A percentile compares a stretch with the other conserved stretches of the same genome.
Evolutionary conservation across 1,140 invertebrate genomes (phyloP).

Genomic region (Drosophila cardini): DNA sequence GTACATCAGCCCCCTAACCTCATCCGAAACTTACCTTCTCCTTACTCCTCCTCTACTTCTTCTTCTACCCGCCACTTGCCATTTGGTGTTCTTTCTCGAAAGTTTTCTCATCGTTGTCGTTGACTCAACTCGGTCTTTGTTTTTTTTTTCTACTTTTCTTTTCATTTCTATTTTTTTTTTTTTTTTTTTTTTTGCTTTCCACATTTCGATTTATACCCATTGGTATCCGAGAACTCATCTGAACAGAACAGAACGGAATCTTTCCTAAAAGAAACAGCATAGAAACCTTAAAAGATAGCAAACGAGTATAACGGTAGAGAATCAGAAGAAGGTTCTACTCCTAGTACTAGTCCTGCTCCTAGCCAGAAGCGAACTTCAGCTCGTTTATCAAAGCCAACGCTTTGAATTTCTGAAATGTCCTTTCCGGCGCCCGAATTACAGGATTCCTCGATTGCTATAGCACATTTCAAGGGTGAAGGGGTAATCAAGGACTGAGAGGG

Average conservation of each 20-base stretch:
- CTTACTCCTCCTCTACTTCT: too few relatives aligned
- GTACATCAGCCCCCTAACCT: not conserved
- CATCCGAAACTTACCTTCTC: too few relatives aligned
- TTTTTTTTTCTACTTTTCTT: too few relatives aligned
- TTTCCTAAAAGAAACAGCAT: not conserved
- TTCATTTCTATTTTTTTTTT: too few relatives aligned
- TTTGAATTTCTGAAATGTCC: constrained; percentile 79
- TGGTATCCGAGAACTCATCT: constrained; percentile 1
- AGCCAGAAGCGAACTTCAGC: constrained; percentile 47
- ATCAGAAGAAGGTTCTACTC: constrained; percentile 2
- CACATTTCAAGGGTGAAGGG: not conserved
- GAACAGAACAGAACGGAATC: not conserved
- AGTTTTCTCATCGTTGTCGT: constrained; percentile 40
- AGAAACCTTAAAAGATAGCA: constrained; percentile 11
- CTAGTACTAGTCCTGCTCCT: not conserved
- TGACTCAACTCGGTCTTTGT: constrained; percentile 35
- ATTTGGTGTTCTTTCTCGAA: constrained; percentile 38
- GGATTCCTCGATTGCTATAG: constrained; percentile 25
- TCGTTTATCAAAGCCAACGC: constrained; percentile 80
- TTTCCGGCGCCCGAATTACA: constrained; percentile 57
- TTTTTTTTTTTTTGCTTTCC: too few relatives aligned
- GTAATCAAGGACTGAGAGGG: not conserved
- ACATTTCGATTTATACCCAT: constrained; percentile 50
- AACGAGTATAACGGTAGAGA: constrained; percentile 7
- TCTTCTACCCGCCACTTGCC: constrained; percentile 9